Percentiles rank a stretch among this genome's conserved stretches.
Conservation (phyloP, 2,797 vertebrate genomes). For the Falco columbarius region DNA sequence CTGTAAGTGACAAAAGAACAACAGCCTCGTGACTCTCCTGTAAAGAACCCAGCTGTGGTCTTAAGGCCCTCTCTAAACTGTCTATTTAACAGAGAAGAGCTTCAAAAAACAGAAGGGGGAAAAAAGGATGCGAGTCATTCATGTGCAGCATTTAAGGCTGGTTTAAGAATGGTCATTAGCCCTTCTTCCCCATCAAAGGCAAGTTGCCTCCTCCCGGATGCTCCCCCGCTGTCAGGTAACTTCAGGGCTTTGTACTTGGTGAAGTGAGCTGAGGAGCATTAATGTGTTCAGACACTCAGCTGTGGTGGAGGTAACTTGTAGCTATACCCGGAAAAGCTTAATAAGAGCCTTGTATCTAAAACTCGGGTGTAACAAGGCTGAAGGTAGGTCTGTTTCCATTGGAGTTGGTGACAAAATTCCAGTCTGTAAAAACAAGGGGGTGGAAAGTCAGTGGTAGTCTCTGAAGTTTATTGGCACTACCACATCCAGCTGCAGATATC, state of each 20-base stretch:
- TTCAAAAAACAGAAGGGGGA: neutral
- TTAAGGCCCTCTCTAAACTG: neutral
- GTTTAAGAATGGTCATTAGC: neutral
- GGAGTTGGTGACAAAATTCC: neutral
- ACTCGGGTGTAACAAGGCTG: neutral
- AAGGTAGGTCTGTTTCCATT: neutral
- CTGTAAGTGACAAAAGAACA: neutral
- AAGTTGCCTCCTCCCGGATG: neutral
- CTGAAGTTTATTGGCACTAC: neutral
- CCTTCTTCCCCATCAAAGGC: neutral
- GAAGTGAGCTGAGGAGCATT: neutral
- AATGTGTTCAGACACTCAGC: neutral
- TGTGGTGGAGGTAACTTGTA: neutral
- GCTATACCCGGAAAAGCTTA: neutral
- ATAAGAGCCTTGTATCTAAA: neutral
- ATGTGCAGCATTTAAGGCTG: neutral
- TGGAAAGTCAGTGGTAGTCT: neutral
- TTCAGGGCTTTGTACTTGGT: neutral
- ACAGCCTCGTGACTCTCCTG: neutral
- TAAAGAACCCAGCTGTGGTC: neutral
- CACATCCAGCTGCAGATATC: neutral
- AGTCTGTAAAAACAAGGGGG: neutral
- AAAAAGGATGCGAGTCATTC: neutral
- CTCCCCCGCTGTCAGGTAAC: accelerated
- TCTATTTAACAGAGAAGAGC: neutral